Evolutionary conservation across 2,888 invertebrate species (phyloP), one percentile per base, ranked within the genome.

Genomic region (Plebejus argus): DNA sequence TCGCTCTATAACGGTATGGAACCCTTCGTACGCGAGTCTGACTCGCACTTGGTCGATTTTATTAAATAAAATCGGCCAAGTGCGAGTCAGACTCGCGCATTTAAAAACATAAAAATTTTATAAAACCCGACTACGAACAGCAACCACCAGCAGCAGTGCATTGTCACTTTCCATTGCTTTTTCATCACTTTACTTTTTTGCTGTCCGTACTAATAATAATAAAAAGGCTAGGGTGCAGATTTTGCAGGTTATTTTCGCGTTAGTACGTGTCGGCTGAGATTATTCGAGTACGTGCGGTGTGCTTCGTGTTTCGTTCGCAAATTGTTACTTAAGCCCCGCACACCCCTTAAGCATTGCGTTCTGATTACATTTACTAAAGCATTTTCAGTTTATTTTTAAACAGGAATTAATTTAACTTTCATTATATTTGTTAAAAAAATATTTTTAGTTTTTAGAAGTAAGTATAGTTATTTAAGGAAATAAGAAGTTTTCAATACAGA

Each of bases 191-290:
- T 23, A 23, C 58, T 85, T 86, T 88, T 88, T 82, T 90, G 86
- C 85, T 78, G 81, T 81, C 89, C 78, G 86, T 91, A 87, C 85
- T 81, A 85, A 83, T 83, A 86, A 88, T 90, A 89, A 90, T 91
- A 91, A 91, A 90, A 90, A 89, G 86, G 86, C 86, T 90, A 91
- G 91, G 90, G 91, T 71, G 88, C 90, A 90, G 90, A 91, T 91
- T 91, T 91, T 85, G 89, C 91, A 88, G 90, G 91, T 91, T 92
- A 78, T 79, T 78, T 78, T 79, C 74, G 78, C 76, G 70, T 79
- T 75, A 74, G 61, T 70, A 78, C 77, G 70, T 71, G 74, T 77
- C 77, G 72, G 77, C 56, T 71, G 39, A 76, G 12, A 70, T 58
- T 74, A 78, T 76, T 76, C 58, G 74, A 72, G 70, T 74, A 74